Conservation (phyloP, 1,140 invertebrate genomes). For the Pseudomyrmex sp. region DNA sequence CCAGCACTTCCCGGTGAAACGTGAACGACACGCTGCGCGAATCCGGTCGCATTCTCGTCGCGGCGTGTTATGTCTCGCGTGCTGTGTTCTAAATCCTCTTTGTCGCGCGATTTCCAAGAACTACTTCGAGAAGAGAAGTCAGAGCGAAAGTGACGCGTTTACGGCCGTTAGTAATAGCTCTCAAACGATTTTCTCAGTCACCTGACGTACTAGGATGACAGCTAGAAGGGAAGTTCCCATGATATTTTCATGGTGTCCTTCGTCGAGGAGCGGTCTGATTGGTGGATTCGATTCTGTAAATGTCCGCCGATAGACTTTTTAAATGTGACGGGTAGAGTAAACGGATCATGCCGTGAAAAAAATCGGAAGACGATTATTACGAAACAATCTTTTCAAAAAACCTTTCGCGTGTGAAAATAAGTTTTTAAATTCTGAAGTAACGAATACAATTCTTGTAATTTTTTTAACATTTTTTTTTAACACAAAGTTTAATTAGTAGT, state of each 20-base stretch:
- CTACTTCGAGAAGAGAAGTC: not conserved
- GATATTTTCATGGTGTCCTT: slow-evolving; percentile 14
- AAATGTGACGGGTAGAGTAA: too few relatives aligned
- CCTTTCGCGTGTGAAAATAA: too few relatives aligned
- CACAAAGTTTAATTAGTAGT: too few relatives aligned
- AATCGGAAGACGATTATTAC: too few relatives aligned
- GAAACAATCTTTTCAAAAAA: too few relatives aligned
- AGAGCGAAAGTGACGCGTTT: not conserved
- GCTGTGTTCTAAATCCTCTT: not conserved
- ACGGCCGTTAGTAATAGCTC: slow-evolving; percentile 35
- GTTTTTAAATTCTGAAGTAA: too few relatives aligned
- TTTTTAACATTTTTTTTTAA: too few relatives aligned
- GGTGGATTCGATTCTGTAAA: not conserved
- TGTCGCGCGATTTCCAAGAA: not conserved
- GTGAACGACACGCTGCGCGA: slow-evolving; percentile 83
- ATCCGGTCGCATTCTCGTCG: slow-evolving; percentile 80
- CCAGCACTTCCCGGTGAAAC: slow-evolving; percentile 81
- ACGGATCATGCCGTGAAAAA: too few relatives aligned
- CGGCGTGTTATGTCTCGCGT: not conserved
- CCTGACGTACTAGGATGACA: not conserved
- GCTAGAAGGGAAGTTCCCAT: slow-evolving; percentile 35
- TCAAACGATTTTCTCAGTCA: not conserved
- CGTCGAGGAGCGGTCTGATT: not conserved
- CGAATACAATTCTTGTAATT: too few relatives aligned
- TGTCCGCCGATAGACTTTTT: too few relatives aligned